These are phyloP conservation scores for Tribolium freemani DNA, from an alignment of 2,888 invertebrate genomes.

Conservation along the genomic window DNA sequence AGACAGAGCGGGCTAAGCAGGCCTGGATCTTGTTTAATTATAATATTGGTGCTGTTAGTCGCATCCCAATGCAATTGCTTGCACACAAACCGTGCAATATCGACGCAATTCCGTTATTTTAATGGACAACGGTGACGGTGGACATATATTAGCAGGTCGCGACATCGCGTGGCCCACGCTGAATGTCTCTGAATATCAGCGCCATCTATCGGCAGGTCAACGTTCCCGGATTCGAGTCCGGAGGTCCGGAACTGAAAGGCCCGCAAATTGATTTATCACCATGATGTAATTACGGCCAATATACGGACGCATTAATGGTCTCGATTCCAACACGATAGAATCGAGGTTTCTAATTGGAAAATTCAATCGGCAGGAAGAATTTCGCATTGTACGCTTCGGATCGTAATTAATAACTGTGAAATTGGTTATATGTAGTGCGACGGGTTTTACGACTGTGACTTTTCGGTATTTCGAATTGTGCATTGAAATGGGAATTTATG, in stretches of 20 bases:
- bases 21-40: slow-evolving; percentile 28
- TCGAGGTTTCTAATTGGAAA: slow-evolving; percentile 37
- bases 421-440: slow-evolving; percentile 25
- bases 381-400: slow-evolving; percentile 27
- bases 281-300: slow-evolving; percentile 12
- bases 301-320: slow-evolving; percentile 10
- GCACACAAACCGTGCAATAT: slow-evolving; percentile 54
- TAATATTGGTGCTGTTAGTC: slow-evolving; percentile 5
- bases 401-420: slow-evolving; percentile 38
- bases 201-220: slow-evolving; percentile 62
- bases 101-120: slow-evolving; percentile 57
- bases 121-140: slow-evolving; percentile 56
- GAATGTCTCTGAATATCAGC: slow-evolving; percentile 56
- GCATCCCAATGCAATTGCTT: slow-evolving; percentile 29
- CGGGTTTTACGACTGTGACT: slow-evolving; percentile 11
- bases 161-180: slow-evolving; percentile 62
- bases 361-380: slow-evolving; percentile 21
- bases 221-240: slow-evolving; percentile 44
- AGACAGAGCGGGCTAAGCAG: slow-evolving; percentile 20
- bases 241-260: slow-evolving; percentile 18
- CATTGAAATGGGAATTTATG: slow-evolving; percentile 30
- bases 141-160: slow-evolving; percentile 61
- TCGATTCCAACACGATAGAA: not conserved
- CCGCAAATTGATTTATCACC: slow-evolving; percentile 24
- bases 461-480: slow-evolving; percentile 29